Evolutionary conservation across 2,113 vertebrate species (phyloP).

Genomic region (Bucco capensis): DNA sequence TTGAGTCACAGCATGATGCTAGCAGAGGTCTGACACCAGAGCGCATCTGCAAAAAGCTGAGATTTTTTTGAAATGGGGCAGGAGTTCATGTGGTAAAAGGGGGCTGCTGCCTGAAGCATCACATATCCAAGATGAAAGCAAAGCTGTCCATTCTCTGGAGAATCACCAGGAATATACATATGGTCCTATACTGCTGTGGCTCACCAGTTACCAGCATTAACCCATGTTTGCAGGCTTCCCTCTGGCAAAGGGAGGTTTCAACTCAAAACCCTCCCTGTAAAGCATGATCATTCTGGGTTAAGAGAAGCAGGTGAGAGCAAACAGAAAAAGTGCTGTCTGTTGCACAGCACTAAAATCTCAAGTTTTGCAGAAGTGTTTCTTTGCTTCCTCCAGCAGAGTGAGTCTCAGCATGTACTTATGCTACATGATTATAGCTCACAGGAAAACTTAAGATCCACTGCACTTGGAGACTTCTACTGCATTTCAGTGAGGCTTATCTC

Average conservation of each 20-base stretch:
- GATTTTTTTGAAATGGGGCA: background rate
- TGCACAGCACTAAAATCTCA: background rate
- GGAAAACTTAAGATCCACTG: background rate
- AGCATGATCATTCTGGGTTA: background rate
- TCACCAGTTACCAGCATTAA: background rate
- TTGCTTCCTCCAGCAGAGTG: background rate
- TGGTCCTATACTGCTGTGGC: background rate
- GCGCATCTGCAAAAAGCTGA: too few relatives aligned
- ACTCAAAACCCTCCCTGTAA: background rate
- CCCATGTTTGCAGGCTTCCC: background rate
- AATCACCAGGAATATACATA: background rate
- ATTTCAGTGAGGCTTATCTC: background rate
- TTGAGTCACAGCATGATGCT: background rate
- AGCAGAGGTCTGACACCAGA: background rate
- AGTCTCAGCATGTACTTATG: rapidly evolving
- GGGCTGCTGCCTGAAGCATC: background rate
- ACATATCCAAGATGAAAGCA: background rate
- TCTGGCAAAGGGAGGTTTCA: background rate
- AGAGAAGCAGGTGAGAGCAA: background rate
- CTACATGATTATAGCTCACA: background rate
- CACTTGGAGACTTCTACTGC: background rate
- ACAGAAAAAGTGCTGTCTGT: too few relatives aligned
- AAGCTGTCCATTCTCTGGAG: background rate
- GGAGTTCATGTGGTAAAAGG: background rate
- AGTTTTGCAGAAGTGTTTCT: background rate